Percentiles rank a stretch among this genome's conserved stretches.
Conservation (phyloP, 2,888 invertebrate genomes). For the Unio pictorum region DNA sequence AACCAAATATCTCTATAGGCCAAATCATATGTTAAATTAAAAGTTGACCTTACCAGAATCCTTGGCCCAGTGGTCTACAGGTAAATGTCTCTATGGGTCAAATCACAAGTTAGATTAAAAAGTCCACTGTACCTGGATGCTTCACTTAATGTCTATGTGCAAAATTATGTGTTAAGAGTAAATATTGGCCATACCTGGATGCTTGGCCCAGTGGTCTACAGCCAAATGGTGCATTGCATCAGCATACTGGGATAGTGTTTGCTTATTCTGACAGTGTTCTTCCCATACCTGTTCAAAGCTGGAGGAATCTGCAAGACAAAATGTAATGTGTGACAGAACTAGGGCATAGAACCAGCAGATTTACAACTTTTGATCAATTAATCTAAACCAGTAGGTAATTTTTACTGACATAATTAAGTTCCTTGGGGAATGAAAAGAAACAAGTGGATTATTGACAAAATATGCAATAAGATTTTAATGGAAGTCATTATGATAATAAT, state of each 20-base stretch:
- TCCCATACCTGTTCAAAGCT: slow-evolving; percentile 61
- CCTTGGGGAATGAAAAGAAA: too few relatives aligned
- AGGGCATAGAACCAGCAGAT: too few relatives aligned
- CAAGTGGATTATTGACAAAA: too few relatives aligned
- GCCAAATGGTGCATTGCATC: slow-evolving; percentile 68
- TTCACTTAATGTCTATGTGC: background rate
- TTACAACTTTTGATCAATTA: too few relatives aligned
- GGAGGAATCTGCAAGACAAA: slow-evolving; percentile 41
- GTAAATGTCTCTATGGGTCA: slow-evolving; percentile 14
- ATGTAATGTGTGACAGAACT: background rate
- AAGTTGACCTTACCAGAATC: slow-evolving; percentile 24
- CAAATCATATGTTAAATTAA: background rate
- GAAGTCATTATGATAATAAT: too few relatives aligned
- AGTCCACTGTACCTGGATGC: background rate
- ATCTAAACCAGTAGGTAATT: too few relatives aligned
- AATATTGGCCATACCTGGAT: slow-evolving; percentile 22
- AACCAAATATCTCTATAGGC: background rate
- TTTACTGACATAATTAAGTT: too few relatives aligned
- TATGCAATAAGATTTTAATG: too few relatives aligned
- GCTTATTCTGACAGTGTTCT: slow-evolving; percentile 59
- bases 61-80: slow-evolving; percentile 64
- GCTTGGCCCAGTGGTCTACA: slow-evolving; percentile 63
- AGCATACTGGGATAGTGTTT: slow-evolving; percentile 60
- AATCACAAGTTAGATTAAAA: too few relatives aligned
- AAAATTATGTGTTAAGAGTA: background rate